A percentile compares a stretch with the other conserved stretches of the same genome.
Evolutionary conservation across 2,113 vertebrate species (phyloP).

Genomic region (Calonectris borealis): DNA sequence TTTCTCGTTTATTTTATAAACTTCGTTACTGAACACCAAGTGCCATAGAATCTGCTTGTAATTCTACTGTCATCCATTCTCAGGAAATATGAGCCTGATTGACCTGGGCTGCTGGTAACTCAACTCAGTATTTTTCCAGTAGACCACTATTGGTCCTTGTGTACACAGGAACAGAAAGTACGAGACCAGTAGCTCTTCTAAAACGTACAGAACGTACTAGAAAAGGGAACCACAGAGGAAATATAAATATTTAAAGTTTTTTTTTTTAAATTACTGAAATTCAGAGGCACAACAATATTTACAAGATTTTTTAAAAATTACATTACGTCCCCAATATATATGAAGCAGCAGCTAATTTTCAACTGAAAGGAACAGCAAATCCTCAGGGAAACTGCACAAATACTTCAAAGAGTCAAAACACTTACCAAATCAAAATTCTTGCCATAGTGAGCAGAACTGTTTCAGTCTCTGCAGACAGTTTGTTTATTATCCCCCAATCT

Average conservation of each 20-base stretch:
- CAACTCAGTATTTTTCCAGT: neutral
- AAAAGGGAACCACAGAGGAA: neutral
- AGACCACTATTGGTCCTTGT: neutral
- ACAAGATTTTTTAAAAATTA: neutral
- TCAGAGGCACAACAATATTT: neutral
- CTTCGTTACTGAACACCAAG: neutral
- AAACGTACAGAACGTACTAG: neutral
- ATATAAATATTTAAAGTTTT: neutral
- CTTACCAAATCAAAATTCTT: conserved; percentile 3
- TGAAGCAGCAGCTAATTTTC: neutral
- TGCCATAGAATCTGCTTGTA: neutral
- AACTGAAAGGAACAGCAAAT: neutral
- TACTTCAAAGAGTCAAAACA: conserved; percentile 27
- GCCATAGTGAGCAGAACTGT: neutral
- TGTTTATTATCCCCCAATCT: neutral
- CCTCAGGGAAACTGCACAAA: neutral
- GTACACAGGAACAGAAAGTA: neutral
- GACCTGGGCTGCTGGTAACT: neutral
- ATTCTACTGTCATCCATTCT: neutral
- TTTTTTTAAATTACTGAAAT: neutral
- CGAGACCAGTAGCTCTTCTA: neutral
- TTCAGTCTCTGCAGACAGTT: neutral
- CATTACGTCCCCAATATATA: neutral
- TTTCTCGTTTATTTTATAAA: neutral
- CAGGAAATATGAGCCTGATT: neutral